These are phyloP conservation scores for Agrotis ipsilon DNA, from an alignment of 2,888 invertebrate species.

Conservation along the genomic window DNA sequence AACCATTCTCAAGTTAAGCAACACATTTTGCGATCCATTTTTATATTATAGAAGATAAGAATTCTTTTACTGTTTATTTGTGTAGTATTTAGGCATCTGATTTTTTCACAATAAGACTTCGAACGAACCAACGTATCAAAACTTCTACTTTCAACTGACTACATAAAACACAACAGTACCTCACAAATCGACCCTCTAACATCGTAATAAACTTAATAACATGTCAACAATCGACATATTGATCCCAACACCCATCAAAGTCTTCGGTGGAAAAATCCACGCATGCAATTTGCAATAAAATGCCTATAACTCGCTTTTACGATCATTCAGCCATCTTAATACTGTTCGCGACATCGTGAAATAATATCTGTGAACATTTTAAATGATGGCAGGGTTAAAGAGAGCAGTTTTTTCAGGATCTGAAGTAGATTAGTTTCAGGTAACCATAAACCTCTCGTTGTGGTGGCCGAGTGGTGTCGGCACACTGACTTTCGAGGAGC, in stretches of 20 bases:
- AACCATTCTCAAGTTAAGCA: too few species aligned
- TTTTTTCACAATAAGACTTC: too few species aligned
- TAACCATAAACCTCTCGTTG: too few species aligned
- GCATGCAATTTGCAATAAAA: constrained; percentile 61
- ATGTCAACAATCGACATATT: constrained; percentile 27
- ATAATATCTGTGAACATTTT: constrained; percentile 32
- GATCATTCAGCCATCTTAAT: constrained; percentile 41
- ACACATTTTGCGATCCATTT: too few species aligned
- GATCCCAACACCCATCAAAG: constrained; percentile 27
- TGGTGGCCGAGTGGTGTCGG: too few species aligned
- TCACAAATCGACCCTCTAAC: constrained; percentile 1
- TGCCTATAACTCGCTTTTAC: constrained; percentile 50
- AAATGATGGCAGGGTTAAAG: constrained; percentile 15
- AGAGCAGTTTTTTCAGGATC: neutral
- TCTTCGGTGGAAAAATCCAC: constrained; percentile 49
- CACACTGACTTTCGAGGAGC: too few species aligned
- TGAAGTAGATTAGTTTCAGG: neutral
- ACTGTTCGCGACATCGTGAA: neutral
- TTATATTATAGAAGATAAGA: too few species aligned
- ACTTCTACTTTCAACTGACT: neutral
- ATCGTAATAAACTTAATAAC: constrained; percentile 14
- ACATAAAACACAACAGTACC: neutral
- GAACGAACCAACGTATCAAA: neutral
- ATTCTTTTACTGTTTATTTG: too few species aligned
- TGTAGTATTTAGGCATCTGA: neutral